phyloP scores from a whole-genome alignment of 2,888 invertebrate species.

The Pristionchus fissidentatus region DNA sequence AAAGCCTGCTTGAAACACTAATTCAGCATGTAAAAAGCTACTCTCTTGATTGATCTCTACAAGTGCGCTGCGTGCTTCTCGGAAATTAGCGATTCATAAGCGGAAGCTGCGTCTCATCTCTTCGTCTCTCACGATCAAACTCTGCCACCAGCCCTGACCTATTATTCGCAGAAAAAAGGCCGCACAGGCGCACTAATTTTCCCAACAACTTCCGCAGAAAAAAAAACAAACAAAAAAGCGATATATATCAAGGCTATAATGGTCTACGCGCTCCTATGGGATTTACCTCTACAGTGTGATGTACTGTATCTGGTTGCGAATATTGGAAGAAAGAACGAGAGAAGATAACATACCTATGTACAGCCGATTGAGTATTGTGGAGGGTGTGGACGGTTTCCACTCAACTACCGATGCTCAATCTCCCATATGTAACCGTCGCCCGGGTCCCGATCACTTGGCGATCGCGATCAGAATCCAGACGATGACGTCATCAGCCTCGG shows the following conservation, averaged over 20 bases:
- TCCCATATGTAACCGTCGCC: constrained; percentile 12
- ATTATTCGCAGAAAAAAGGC: no score
- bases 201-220: no score
- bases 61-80: constrained; percentile 17
- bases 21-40: no score
- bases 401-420: constrained; percentile 25
- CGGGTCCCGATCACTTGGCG: neutral
- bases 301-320: no score
- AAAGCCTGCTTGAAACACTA: no score
- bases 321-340: no score
- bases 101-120: constrained; percentile 19
- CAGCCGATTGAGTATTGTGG: constrained; percentile 49
- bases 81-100: constrained; percentile 26
- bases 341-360: constrained; percentile 42
- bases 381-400: constrained; percentile 19
- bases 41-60: neutral
- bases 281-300: neutral
- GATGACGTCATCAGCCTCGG: neutral
- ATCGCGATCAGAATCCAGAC: neutral
- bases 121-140: neutral
- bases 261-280: neutral
- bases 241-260: neutral
- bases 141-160: no score
- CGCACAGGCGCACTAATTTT: constrained; percentile 12
- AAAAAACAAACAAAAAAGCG: no score